Evolutionary conservation across 2,113 vertebrate genomes (phyloP).

Genomic region (Macaca mulatta): DNA sequence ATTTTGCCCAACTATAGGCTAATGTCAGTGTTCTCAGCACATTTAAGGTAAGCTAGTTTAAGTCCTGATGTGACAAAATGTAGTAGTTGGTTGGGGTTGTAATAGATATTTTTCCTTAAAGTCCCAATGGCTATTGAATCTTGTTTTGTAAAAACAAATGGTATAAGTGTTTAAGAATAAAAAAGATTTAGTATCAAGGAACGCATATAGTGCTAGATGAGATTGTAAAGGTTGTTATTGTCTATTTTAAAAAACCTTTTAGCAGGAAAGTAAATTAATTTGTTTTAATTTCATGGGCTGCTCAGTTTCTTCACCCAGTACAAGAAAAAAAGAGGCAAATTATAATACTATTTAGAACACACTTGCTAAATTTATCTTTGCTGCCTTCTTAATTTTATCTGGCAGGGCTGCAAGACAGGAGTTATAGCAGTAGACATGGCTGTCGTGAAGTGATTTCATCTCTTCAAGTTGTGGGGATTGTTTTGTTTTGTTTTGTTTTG

Average conservation of each 20-base stretch:
- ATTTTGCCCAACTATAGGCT: neutral
- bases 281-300: neutral
- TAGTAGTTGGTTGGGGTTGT: neutral
- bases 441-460: neutral
- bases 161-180: neutral
- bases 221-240: neutral
- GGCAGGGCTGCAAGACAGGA: neutral
- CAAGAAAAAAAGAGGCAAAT: neutral
- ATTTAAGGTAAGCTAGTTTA: neutral
- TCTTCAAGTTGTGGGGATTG: too few species aligned
- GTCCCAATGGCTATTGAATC: neutral
- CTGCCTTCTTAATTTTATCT: neutral
- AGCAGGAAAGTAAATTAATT: neutral
- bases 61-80: neutral
- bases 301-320: neutral
- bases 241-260: neutral
- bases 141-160: constrained; percentile 12
- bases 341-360: neutral
- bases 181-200: neutral
- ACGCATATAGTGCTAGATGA: neutral
- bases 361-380: neutral
- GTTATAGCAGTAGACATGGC: neutral
- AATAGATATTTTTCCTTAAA: neutral
- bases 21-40: neutral
- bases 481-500: too few species aligned